A percentile compares a stretch with the other conserved stretches of the same genome.
phyloP scores from a whole-genome alignment of 1,140 invertebrate genomes.

The Phenacoccus solenopsis region DNA sequence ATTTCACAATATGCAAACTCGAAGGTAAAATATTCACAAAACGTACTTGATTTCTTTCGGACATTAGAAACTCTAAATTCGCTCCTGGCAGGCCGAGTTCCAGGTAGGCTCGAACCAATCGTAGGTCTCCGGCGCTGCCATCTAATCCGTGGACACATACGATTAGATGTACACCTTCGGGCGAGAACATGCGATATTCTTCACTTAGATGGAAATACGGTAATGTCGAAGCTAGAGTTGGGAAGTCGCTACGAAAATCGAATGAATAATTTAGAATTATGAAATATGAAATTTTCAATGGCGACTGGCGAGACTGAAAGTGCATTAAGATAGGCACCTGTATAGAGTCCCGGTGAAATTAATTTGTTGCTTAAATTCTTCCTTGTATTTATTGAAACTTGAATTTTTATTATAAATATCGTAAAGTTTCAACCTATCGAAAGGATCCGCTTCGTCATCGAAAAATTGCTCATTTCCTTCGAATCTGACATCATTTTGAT shows the following conservation, averaged over 20 bases:
- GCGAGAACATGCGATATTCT: slow-evolving; percentile 73
- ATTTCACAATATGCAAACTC: background rate
- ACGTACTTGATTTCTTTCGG: slow-evolving; percentile 72
- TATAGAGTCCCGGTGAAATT: slow-evolving; percentile 80
- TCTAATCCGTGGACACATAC: slow-evolving; percentile 93
- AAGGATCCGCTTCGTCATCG: background rate
- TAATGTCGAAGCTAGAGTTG: slow-evolving; percentile 65
- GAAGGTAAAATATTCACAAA: background rate
- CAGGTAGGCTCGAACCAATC: slow-evolving; percentile 85
- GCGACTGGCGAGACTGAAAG: too few species aligned
- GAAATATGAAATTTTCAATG: background rate
- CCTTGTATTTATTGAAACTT: slow-evolving; percentile 71
- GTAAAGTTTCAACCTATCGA: background rate
- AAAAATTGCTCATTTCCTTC: background rate
- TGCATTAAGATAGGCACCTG: slow-evolving; percentile 37
- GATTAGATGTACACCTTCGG: slow-evolving; percentile 80
- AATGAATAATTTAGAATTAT: too few species aligned
- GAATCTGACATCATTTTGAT: background rate
- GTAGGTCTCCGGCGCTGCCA: slow-evolving; percentile 88
- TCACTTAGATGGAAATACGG: slow-evolving; percentile 90
- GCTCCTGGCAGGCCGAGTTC: slow-evolving; percentile 81
- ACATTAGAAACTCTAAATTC: slow-evolving; percentile 92
- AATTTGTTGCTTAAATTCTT: slow-evolving; percentile 78
- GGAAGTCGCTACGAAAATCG: slow-evolving; percentile 62
- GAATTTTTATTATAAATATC: slow-evolving; percentile 20